Evolutionary conservation across 1,140 invertebrate species (phyloP), one percentile per base, ranked within the genome.

Genomic region (Dermatophagoides farinae): DNA sequence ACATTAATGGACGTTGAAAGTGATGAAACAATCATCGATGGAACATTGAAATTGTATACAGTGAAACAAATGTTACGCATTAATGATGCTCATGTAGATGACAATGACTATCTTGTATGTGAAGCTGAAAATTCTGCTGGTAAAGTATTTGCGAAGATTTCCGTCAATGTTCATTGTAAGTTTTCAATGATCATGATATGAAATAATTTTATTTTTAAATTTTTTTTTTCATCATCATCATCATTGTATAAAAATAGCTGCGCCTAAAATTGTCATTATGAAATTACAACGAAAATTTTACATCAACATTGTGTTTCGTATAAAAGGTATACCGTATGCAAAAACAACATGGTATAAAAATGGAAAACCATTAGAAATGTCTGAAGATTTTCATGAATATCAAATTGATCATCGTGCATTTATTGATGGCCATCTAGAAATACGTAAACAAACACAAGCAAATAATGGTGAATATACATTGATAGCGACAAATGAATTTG

Each of bases 401-500:
- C 47, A 25, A 50, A 50, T 50, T 20, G 47, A 50, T 20, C 12
- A 50, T 50, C 47, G 14, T 6, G 5, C 47, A 20, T 50, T 20
- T 20, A 50, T 50, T 9, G 60, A 61, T 22, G 65, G 62, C 43
- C 62, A 62, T 51, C 41, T 65, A 12, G 43, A 65, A 41, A 23
- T 66, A 18, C 47, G 65, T 25, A 65, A 65, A 62, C 57, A 55
- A 22, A 64, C 63, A n/a, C 64, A 65, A 6, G 47, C 64, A 4
- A 64, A 68, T 58, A 66, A 67, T 46, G 70, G 69, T 25, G 40
- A 59, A 5, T 71, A 71, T 55, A 70, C 66, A 0, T 23, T 71
- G n/a, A 63, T 67, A 0, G 69, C 66, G 0, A 63, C 20, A 23
- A 71, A 71, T 61, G 57, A 51, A 18, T 70, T 62, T 46, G 70